Evolutionary conservation across 1,140 invertebrate species (phyloP).

Genomic region (Temnothorax longispinosus): DNA sequence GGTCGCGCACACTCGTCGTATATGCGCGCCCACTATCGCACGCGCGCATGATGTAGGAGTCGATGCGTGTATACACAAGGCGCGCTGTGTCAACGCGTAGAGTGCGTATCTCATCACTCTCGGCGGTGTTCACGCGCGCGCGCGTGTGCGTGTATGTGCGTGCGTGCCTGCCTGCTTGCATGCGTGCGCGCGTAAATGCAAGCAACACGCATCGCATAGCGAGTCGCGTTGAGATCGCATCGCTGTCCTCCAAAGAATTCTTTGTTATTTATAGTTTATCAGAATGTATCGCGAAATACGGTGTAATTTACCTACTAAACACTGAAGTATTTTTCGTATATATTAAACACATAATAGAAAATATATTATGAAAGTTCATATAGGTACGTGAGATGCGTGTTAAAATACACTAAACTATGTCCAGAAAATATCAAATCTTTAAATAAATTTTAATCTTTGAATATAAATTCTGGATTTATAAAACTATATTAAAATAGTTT

Average conservation of each 20-base stretch:
- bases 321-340: not conserved
- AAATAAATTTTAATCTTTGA: not conserved
- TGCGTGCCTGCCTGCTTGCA: not conserved
- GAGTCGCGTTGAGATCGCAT: constrained; percentile 43
- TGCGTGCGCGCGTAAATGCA: not conserved
- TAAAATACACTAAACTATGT: not conserved
- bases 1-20: constrained; percentile 6
- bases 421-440: not conserved
- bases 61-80: constrained; percentile 12
- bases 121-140: constrained; percentile 31
- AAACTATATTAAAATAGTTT: not conserved
- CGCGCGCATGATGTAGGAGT: not conserved
- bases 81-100: constrained; percentile 36
- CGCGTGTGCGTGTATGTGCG: not conserved
- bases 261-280: not conserved
- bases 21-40: not conserved
- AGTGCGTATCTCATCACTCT: constrained; percentile 65
- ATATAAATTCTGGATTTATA: not conserved
- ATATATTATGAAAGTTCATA: not conserved
- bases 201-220: constrained; percentile 13
- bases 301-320: not conserved
- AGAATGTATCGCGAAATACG: not conserved
- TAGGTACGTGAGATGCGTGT: not conserved
- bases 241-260: not conserved
- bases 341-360: not conserved